phyloP scores from a whole-genome alignment of 2,888 invertebrate genomes.

The Pocota personata region DNA sequence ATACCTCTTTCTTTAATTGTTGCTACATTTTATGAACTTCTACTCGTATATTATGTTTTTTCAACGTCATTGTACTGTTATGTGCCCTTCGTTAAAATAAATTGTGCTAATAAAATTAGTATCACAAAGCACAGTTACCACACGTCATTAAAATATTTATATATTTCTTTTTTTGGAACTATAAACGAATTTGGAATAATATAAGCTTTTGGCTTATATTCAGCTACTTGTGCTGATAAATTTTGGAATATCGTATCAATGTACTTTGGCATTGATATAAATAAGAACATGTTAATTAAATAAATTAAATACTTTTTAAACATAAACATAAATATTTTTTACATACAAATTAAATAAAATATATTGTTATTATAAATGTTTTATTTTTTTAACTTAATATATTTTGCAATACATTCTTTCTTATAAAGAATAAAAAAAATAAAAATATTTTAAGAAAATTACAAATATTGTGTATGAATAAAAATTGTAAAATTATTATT shows the following conservation, averaged over 20 bases:
- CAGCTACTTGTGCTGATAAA: conserved; percentile 70
- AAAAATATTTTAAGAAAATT: conserved; percentile 18
- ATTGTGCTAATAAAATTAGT: background rate
- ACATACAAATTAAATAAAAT: conserved; percentile 42
- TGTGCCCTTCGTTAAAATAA: background rate
- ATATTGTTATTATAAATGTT: conserved; percentile 45
- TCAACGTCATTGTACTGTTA: background rate
- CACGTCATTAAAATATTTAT: conserved; percentile 15
- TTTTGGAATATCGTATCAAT: conserved; percentile 73
- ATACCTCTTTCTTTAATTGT: too few species aligned
- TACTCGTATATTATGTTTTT: background rate
- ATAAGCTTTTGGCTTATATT: conserved; percentile 58
- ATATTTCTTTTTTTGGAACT: conserved; percentile 41
- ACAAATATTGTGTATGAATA: conserved; percentile 20
- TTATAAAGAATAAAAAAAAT: conserved; percentile 27
- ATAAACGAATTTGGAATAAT: conserved; percentile 59
- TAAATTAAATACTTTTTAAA: conserved; percentile 28
- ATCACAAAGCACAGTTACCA: conserved; percentile 34
- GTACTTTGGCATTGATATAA: conserved; percentile 64
- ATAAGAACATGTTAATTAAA: conserved; percentile 41
- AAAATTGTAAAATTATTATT: background rate
- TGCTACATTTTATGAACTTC: too few species aligned
- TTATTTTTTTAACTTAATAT: conserved; percentile 28
- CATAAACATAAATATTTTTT: conserved; percentile 60
- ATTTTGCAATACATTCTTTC: conserved; percentile 52